Percentiles rank a stretch among this genome's conserved stretches.
These are phyloP conservation scores for Ormyrus labotus DNA, from an alignment of 2,888 invertebrate species.

Conservation along the genomic window DNA sequence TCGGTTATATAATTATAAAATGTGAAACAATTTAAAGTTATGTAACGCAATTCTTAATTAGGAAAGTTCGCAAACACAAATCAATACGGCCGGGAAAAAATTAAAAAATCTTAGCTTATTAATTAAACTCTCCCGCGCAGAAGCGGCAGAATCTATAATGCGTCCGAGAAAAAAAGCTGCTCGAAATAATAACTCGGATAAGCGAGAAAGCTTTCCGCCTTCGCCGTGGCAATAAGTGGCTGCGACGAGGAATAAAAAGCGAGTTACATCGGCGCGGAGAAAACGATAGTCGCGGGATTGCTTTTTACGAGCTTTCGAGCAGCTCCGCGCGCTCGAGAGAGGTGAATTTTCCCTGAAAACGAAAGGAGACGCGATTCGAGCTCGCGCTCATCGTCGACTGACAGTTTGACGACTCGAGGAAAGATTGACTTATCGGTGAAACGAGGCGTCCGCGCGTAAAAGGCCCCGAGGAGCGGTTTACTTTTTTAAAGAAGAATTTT, in stretches of 20 bases:
- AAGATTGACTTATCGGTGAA: constrained; percentile 60
- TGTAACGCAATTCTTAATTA: too few relatives aligned
- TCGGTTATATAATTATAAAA: neutral
- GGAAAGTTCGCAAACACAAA: too few relatives aligned
- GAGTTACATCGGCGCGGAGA: constrained; percentile 25
- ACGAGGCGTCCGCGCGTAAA: constrained; percentile 19
- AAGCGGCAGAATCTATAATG: too few relatives aligned
- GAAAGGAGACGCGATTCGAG: neutral
- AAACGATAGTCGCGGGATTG: constrained; percentile 39
- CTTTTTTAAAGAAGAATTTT: constrained; percentile 25
- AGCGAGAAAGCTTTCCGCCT: constrained; percentile 21
- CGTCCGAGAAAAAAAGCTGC: constrained; percentile 13
- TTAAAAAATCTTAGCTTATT: too few relatives aligned
- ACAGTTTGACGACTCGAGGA: constrained; percentile 64
- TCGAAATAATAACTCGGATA: constrained; percentile 44
- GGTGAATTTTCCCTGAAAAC: constrained; percentile 39
- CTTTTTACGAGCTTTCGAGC: constrained; percentile 56
- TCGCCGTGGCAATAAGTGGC: constrained; percentile 25
- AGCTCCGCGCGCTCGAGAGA: constrained; percentile 33
- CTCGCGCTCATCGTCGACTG: constrained; percentile 47
- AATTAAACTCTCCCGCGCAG: too few relatives aligned
- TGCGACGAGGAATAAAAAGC: constrained; percentile 39
- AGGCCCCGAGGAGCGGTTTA: neutral
- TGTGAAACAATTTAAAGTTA: too few relatives aligned
- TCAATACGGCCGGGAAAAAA: too few relatives aligned